Percentiles rank a stretch among this genome's conserved stretches.
Conservation (phyloP, 2,888 invertebrate genomes). For the Stomorhina lunata region DNA sequence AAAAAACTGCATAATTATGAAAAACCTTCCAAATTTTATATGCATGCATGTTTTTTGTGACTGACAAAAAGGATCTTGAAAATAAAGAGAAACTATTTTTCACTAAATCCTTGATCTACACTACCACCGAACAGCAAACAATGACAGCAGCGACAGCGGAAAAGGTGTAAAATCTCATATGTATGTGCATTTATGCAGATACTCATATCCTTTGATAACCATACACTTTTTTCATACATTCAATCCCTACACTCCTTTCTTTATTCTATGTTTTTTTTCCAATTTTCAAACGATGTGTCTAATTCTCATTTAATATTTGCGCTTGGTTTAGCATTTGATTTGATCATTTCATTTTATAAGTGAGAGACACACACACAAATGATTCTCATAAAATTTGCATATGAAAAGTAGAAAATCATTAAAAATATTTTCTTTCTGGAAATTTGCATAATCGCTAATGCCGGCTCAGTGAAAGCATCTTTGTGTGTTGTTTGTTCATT, state of each 20-base stretch:
- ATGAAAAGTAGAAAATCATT: conserved; percentile 51
- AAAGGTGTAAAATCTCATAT: conserved; percentile 45
- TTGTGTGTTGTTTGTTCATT: not conserved
- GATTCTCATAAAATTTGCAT: conserved; percentile 48
- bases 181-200: conserved; percentile 11
- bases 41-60: not conserved
- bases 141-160: not conserved
- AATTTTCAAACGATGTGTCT: not conserved
- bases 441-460: conserved; percentile 62
- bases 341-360: conserved; percentile 33
- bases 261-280: not conserved
- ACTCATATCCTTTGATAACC: conserved; percentile 8
- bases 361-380: not conserved
- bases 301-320: conserved; percentile 58
- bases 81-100: not conserved
- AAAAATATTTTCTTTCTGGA: conserved; percentile 4
- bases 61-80: not conserved
- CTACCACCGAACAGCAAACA: conserved; percentile 18
- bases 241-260: not conserved
- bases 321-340: conserved; percentile 53
- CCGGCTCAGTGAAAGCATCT: not conserved
- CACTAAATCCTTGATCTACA: conserved; percentile 29
- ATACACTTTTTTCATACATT: conserved; percentile 28
- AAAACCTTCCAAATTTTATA: not conserved
- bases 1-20: not conserved